These are phyloP conservation scores for Channa striata DNA, from an alignment of 2,797 vertebrate species.

Conservation along the genomic window DNA sequence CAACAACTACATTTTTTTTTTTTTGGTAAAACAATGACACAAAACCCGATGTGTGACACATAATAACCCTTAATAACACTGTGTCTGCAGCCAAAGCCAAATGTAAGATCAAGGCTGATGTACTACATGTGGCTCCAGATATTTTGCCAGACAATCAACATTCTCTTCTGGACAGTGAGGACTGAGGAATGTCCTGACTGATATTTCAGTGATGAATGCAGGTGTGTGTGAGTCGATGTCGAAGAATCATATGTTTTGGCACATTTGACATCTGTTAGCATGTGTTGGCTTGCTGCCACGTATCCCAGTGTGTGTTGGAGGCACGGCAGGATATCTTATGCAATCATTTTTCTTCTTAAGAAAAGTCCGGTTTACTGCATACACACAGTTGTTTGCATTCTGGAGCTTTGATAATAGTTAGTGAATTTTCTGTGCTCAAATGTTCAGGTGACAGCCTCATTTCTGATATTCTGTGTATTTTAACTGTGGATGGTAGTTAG, in stretches of 20 bases:
- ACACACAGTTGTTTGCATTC: too few species aligned
- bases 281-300: constrained; percentile 15
- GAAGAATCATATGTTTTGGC: constrained; percentile 24
- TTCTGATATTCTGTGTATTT: too few species aligned
- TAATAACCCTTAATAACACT: constrained; percentile 28
- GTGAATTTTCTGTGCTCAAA: too few species aligned
- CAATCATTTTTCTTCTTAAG: constrained; percentile 20
- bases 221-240: constrained; percentile 5
- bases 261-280: constrained; percentile 41
- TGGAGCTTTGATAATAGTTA: too few species aligned
- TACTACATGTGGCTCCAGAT: constrained; percentile 21
- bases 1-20: constrained; percentile 23
- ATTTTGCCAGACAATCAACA: constrained; percentile 9
- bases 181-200: constrained; percentile 29
- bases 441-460: too few species aligned
- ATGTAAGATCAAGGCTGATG: constrained; percentile 22
- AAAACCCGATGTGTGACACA: constrained; percentile 26
- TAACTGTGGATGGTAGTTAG: too few species aligned
- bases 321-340: constrained; percentile 17
- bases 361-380: constrained; percentile 3
- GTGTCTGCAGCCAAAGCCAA: constrained; percentile 14
- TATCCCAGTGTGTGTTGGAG: not conserved
- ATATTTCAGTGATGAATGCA: constrained; percentile 25
- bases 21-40: constrained; percentile 11
- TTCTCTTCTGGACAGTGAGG: constrained; percentile 17